Evolutionary conservation across 2,797 vertebrate genomes (phyloP), one percentile per base, ranked within the genome.

Genomic region (Vultur gryphus): DNA sequence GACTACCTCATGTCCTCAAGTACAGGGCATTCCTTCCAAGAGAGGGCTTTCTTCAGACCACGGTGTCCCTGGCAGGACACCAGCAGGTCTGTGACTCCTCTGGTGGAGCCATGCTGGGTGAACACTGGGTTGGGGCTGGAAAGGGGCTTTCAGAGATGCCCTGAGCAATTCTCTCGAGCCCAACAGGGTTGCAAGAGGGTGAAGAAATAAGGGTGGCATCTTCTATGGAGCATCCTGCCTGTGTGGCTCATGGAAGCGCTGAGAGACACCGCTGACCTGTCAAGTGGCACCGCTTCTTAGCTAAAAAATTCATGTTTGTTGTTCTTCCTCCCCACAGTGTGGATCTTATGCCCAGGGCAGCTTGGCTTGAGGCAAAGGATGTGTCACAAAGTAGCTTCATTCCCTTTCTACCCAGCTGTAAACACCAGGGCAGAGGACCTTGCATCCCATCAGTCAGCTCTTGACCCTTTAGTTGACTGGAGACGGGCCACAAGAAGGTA

Each of bases 1-100:
- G 41, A 46, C 93, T 81, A 21, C 75, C 70, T 93, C 55, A 3
- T 11, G 65, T 85, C 75, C 71, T 94, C 26, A 49, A 83, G 71
- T 33, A 73, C 64, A 83, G 75, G 84, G 70, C 59, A 90, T 65
- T 87, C 84, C 78, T 94, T 92, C 94, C 91, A 71, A 88, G 65
- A 67, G 71, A 87, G 62, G 83, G 77, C 51, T 95, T 78, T 64
- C 79, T 92, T 39, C 58, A 62, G 77, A 79, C 31, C 80, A 25
- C 12, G 1, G 69, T 46, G 70, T 82, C 66, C 85, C 84, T 90
- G 90, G 95, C 75, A 77, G 44, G 55, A 48, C 81, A 77, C 44
- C 65, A 91, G 55, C n/a, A 64, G 79, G 55, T 37, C 81, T 77
- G 46, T 9, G 73, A 82, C 57, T 97, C 48, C 55, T 55, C 7